phyloP scores from a whole-genome alignment of 2,888 invertebrate genomes.

The Lordiphosa andalusiaca region DNA sequence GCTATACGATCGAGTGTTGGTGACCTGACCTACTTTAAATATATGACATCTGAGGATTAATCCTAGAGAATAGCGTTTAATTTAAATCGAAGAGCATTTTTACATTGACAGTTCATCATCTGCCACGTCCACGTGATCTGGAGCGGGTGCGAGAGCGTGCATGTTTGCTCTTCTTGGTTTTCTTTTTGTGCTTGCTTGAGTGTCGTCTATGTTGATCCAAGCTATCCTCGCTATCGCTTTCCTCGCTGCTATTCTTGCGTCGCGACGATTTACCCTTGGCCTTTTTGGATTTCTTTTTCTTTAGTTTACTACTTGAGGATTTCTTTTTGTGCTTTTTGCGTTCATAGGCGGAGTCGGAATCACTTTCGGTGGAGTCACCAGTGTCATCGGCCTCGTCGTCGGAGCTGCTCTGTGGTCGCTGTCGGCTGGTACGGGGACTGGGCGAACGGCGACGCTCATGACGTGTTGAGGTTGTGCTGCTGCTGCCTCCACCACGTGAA shows the following conservation, averaged over 20 bases:
- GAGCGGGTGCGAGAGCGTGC: slow-evolving; percentile 76
- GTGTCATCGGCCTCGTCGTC: slow-evolving; percentile 64
- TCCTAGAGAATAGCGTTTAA: no score
- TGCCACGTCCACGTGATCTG: slow-evolving; percentile 50
- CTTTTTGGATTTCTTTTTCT: slow-evolving; percentile 64
- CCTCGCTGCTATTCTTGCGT: slow-evolving; percentile 26
- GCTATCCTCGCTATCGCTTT: slow-evolving; percentile 28
- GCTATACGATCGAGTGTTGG: slow-evolving; percentile 50
- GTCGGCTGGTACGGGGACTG: slow-evolving; percentile 27
- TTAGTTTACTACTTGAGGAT: slow-evolving; percentile 52
- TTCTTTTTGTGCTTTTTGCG: slow-evolving; percentile 59
- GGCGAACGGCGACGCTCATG: slow-evolving; percentile 14
- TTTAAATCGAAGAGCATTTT: no score
- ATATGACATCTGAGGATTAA: no score
- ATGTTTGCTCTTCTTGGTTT: slow-evolving; percentile 79
- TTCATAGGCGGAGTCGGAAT: slow-evolving; percentile 61
- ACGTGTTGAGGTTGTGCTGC: slow-evolving; percentile 7
- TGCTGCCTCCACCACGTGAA: slow-evolving; percentile 10
- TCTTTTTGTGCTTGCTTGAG: slow-evolving; percentile 73
- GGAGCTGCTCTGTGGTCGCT: slow-evolving; percentile 40
- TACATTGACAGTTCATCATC: slow-evolving; percentile 11
- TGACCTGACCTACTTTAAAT: no score
- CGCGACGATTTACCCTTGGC: slow-evolving; percentile 57
- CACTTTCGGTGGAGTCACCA: slow-evolving; percentile 61
- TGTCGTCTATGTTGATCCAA: slow-evolving; percentile 44